Percentiles rank a stretch among this genome's conserved stretches.
Evolutionary conservation across 2,888 invertebrate species (phyloP).

Genomic region (Rotaria macrura): DNA sequence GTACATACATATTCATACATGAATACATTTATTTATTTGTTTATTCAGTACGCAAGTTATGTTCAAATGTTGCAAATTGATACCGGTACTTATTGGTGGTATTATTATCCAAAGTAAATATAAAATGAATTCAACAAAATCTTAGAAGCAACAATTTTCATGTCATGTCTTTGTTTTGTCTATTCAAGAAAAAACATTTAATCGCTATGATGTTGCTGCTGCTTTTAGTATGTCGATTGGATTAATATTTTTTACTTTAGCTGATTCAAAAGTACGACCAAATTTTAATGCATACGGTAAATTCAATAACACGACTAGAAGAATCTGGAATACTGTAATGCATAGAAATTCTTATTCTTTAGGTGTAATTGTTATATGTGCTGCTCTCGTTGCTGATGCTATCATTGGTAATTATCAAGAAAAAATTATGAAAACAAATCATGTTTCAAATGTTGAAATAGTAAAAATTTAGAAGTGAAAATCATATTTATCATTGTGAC

Average conservation of each 20-base stretch:
- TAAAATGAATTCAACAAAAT: neutral
- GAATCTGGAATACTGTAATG: neutral
- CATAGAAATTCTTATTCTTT: slow-evolving; percentile 35
- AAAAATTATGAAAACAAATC: slow-evolving; percentile 74
- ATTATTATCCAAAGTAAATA: slow-evolving; percentile 66
- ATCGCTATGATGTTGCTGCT: slow-evolving; percentile 69
- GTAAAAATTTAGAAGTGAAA: slow-evolving; percentile 45
- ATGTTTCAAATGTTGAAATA: slow-evolving; percentile 76
- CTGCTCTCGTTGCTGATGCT: slow-evolving; percentile 82
- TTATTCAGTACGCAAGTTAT: slow-evolving; percentile 52
- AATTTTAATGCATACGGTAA: slow-evolving; percentile 56
- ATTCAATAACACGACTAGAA: neutral
- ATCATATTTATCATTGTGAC: neutral
- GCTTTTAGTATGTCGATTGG: slow-evolving; percentile 77
- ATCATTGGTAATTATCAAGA: slow-evolving; percentile 92
- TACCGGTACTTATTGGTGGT: slow-evolving; percentile 85
- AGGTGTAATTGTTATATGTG: slow-evolving; percentile 56
- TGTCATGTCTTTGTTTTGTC: neutral
- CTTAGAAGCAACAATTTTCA: neutral
- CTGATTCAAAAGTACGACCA: slow-evolving; percentile 59
- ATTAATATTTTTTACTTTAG: slow-evolving; percentile 76
- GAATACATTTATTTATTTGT: neutral
- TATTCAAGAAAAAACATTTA: slow-evolving; percentile 65
- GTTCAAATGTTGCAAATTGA: slow-evolving; percentile 90
- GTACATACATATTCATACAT: no score